Base-by-base conservation (phyloP, 2,797 vertebrate genomes). In the Gila robusta region DNA sequence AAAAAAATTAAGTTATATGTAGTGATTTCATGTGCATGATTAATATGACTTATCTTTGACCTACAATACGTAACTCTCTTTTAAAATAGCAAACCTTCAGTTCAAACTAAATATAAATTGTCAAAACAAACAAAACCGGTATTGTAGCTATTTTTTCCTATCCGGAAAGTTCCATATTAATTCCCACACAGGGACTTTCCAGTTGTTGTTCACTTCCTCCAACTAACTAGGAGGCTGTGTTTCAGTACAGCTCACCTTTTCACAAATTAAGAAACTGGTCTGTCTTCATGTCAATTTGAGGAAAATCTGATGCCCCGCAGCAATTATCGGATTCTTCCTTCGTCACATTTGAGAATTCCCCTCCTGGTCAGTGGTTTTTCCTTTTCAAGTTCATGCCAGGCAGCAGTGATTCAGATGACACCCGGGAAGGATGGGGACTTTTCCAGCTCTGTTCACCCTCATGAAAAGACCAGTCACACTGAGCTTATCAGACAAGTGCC, bases 101-200 rank as follows among this genome's bases (percentile, higher is more conserved):
- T 47, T 79, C 39, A 41, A 64, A 78, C 83, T 78, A 89, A 87
- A 39, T 85, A 67, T 72, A 77, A 87, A 88, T 71, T 78, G 32
- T 49, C 69, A 89, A 88, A 85, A 91, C 77, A 83, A 86, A 84
- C 74, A 80, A 47, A 81, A 72, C 67, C 79, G 9, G 74, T 87
- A 86, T 88, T 52, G 86, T 44, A 76, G 54, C 64, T 52, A 76
- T 82, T 84, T 82, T 54, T 49, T 1, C 66, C 52, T 77, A 72
- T 88, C 82, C 83, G 81, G 87, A 88, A 91, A 86, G 77, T 81
- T 69, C 41, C 59, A 86, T 37, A 77, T 74, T 70, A 79, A 85
- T 86, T 86, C 64, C 78, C 67, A 73, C 39, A 49, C 82, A 73
- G 90, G 90, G 91, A 92, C 83, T 92, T 93, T 91, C 91, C 90